A percentile compares a stretch with the other conserved stretches of the same genome.
Evolutionary conservation across 2,113 vertebrate genomes (phyloP).

Genomic region (Gambusia affinis): DNA sequence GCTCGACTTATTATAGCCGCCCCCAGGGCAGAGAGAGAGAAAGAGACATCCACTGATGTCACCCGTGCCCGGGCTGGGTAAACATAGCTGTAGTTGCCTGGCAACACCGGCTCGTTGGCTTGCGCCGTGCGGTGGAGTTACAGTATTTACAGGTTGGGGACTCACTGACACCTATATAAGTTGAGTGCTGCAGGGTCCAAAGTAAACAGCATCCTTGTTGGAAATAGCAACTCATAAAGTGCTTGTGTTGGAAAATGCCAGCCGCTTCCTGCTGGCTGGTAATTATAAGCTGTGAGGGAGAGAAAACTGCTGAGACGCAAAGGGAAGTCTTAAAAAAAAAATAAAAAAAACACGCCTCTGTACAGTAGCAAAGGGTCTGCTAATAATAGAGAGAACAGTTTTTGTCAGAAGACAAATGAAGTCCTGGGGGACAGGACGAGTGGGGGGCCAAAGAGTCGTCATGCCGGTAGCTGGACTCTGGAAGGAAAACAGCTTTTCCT

Average conservation of each 20-base stretch:
- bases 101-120: constrained; percentile 42
- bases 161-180: constrained; percentile 42
- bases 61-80: constrained; percentile 32
- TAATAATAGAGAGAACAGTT: constrained; percentile 62
- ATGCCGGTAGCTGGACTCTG: background rate
- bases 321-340: constrained; percentile 8
- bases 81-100: constrained; percentile 50
- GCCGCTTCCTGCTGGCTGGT: constrained; percentile 51
- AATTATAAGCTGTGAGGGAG: constrained; percentile 53
- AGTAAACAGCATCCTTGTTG: constrained; percentile 62
- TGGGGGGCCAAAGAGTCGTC: background rate
- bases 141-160: constrained; percentile 60
- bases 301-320: constrained; percentile 11
- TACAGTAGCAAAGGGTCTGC: constrained; percentile 19
- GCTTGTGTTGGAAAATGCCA: constrained; percentile 44
- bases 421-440: constrained; percentile 15
- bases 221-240: constrained; percentile 72
- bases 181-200: constrained; percentile 52
- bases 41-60: constrained; percentile 51
- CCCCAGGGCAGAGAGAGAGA: constrained; percentile 28
- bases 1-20: constrained; percentile 59
- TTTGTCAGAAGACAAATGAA: constrained; percentile 47
- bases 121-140: constrained; percentile 31
- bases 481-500: background rate
- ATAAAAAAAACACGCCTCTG: background rate